Conservation (phyloP, 2,888 invertebrate genomes). For the Acrocera orbiculus region DNA sequence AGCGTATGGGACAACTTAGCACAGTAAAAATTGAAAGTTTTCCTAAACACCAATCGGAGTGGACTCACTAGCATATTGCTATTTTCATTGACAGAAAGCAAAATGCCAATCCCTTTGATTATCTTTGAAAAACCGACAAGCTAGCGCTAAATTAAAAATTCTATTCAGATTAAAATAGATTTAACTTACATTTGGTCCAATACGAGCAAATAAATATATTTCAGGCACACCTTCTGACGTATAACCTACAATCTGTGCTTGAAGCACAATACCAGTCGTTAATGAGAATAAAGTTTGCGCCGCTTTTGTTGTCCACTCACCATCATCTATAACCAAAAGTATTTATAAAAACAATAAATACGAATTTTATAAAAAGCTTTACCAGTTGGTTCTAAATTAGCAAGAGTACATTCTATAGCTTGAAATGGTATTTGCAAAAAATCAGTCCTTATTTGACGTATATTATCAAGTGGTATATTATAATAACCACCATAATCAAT, state of each 20-base stretch:
- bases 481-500: constrained; percentile 93
- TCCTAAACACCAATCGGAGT: too few relatives aligned
- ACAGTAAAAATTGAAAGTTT: too few relatives aligned
- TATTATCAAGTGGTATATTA: constrained; percentile 51
- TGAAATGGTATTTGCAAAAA: constrained; percentile 93
- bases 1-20: too few relatives aligned
- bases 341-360: too few relatives aligned
- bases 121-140: too few relatives aligned
- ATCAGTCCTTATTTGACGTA: constrained; percentile 86
- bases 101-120: too few relatives aligned
- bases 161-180: background rate
- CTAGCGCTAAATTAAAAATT: too few relatives aligned
- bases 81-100: too few relatives aligned
- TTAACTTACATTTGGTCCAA: constrained; percentile 48
- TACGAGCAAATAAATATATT: constrained; percentile 63
- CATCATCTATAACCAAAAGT: background rate
- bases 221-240: constrained; percentile 58
- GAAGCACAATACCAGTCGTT: constrained; percentile 66
- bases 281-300: constrained; percentile 58
- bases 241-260: constrained; percentile 77
- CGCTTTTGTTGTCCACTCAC: constrained; percentile 58
- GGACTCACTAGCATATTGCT: too few relatives aligned
- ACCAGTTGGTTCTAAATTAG: constrained; percentile 72
- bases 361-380: constrained; percentile 15
- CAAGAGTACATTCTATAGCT: constrained; percentile 85